Percentiles rank a stretch among this genome's conserved stretches.
These are phyloP conservation scores for Drosophila infuscata DNA, from an alignment of 2,888 invertebrate species.

Conservation along the genomic window DNA sequence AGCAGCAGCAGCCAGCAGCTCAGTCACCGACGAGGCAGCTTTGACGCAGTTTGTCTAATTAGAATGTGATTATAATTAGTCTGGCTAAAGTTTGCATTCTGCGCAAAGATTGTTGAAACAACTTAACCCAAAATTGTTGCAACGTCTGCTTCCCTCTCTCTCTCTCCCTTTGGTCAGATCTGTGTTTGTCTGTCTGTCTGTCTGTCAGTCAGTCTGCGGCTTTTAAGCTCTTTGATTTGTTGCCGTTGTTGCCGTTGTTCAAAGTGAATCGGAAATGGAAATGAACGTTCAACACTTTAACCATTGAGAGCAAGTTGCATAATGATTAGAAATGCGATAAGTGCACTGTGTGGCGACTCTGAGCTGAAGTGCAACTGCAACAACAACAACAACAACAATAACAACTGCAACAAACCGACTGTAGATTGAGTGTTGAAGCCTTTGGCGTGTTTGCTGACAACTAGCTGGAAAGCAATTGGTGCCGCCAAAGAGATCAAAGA, in stretches of 20 bases:
- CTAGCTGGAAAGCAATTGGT: neutral
- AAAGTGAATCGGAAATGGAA: slow-evolving; percentile 51
- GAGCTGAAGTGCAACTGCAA: slow-evolving; percentile 19
- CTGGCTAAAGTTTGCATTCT: slow-evolving; percentile 45
- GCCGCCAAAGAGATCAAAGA: slow-evolving; percentile 49
- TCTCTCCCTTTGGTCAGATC: slow-evolving; percentile 26
- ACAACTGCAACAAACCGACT: slow-evolving; percentile 27
- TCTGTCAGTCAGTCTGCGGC: slow-evolving; percentile 37
- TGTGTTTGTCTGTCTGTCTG: slow-evolving; percentile 4
- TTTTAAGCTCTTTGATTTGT: slow-evolving; percentile 50
- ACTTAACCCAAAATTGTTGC: slow-evolving; percentile 9
- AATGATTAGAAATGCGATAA: slow-evolving; percentile 62
- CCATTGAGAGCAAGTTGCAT: slow-evolving; percentile 38
- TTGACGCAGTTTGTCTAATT: slow-evolving; percentile 72
- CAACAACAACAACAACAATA: slow-evolving; percentile 6
- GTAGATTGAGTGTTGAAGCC: slow-evolving; percentile 9
- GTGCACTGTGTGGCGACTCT: slow-evolving; percentile 30
- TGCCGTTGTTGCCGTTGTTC: slow-evolving; percentile 37
- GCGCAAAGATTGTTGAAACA: slow-evolving; percentile 3
- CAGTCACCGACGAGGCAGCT: slow-evolving; percentile 37
- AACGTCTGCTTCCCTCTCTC: neutral
- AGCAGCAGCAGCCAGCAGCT: slow-evolving; percentile 26
- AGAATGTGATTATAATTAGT: slow-evolving; percentile 78
- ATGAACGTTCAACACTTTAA: slow-evolving; percentile 46
- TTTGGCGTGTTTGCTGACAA: slow-evolving; percentile 24